Conservation (phyloP, 1,140 invertebrate species). For the Bombus pyrosoma region DNA sequence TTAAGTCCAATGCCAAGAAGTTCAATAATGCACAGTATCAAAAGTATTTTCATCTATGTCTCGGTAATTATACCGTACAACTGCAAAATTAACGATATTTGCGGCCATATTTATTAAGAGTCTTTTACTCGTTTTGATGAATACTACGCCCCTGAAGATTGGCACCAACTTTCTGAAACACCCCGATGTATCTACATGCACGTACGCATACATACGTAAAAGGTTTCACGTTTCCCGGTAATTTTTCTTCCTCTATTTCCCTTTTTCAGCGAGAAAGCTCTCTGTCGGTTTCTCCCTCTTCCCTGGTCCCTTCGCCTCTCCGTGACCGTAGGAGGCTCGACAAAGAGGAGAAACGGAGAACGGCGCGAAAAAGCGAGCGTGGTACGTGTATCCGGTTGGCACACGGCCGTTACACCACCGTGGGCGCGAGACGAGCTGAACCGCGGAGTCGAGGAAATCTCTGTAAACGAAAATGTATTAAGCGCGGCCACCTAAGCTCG, state of each 20-base stretch:
- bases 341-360: background rate
- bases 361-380: slow-evolving; percentile 1
- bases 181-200: background rate
- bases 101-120: no score
- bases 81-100: no score
- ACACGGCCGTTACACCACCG: background rate
- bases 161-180: background rate
- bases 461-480: slow-evolving; percentile 56
- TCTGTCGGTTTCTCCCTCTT: slow-evolving; percentile 1
- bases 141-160: background rate
- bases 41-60: no score
- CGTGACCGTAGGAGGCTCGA: background rate
- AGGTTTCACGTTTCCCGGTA: slow-evolving; percentile 1
- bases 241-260: background rate
- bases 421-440: background rate
- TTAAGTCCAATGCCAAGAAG: no score
- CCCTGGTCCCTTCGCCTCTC: background rate
- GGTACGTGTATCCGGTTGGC: background rate
- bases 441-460: slow-evolving; percentile 42
- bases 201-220: background rate
- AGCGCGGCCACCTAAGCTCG: slow-evolving; percentile 52
- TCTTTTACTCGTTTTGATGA: no score
- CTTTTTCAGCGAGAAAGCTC: background rate
- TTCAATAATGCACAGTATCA: no score
- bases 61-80: no score